Base-by-base conservation (phyloP, 2,797 vertebrate genomes). In the Phalloptychus januarius region DNA sequence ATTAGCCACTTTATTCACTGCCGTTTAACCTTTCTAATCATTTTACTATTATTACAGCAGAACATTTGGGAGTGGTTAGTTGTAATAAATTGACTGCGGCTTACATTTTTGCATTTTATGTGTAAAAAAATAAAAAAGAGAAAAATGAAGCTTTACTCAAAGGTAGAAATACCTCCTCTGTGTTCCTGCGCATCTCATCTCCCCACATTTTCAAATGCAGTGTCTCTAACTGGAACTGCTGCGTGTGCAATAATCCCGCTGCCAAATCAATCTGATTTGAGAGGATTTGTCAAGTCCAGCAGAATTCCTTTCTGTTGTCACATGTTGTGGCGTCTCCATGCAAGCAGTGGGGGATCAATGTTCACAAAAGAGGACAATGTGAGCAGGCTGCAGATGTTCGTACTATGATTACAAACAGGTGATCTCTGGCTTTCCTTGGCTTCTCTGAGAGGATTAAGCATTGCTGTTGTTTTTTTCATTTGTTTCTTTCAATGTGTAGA, bases 401-500 rank as follows among this genome's bases (percentile, higher is more conserved):
- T 79, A 77, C 80, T 77, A 78, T 80, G 78, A 82, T 71, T 74
- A 85, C 72, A 69, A 85, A 84, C 79, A 80, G 81, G 45, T 65
- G 80, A 75, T 87, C 71, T 81, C 36, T 71, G 33, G 80, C 76
- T 90, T 89, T 87, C 56, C 72, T 83, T 58, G 73, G 76, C 71
- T 86, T 79, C 78, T 85, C 77, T 84, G 74, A 88, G 78, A 86
- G 88, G 88, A 88, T 92, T 92, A 92, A 74, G 70, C 50, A 72
- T 81, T 89, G 77, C 79, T 75, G 67, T 72, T 40, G 42, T 48
- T 33, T 50, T 71, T 76, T 58, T 13, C 11, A 50, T 79, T 23
- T 65, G 33, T 52, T 74, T 70, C 4, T 71, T 42, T 48, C 78
- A 71, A 67, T 85, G 85, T 82, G 78, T 72, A 85, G 85, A 83